These are phyloP conservation scores for Galagoides demidoff DNA, from an alignment of 2,797 vertebrate genomes.

Conservation along the genomic window DNA sequence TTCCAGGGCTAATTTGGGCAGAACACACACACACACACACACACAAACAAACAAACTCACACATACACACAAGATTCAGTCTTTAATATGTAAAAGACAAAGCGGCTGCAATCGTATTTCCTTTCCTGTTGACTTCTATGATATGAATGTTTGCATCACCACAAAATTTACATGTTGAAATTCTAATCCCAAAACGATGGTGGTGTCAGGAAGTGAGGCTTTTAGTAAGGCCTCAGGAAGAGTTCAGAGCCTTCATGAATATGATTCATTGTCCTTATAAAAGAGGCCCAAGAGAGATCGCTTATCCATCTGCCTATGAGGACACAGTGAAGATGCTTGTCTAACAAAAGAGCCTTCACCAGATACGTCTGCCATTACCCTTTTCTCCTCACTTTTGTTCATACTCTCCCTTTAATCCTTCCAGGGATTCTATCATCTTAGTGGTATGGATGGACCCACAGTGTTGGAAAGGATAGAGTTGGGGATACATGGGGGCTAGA, in stretches of 20 bases:
- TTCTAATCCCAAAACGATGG: background rate
- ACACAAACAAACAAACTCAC: background rate
- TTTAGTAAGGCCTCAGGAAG: background rate
- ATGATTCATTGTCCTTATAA: background rate
- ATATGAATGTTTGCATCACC: background rate
- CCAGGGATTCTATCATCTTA: background rate
- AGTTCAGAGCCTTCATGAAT: background rate
- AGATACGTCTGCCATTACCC: background rate
- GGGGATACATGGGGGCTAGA: fast-evolving
- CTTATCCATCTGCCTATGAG: background rate
- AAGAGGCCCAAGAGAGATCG: background rate
- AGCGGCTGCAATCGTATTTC: background rate
- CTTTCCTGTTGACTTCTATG: background rate
- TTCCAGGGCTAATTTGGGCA: background rate
- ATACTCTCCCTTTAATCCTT: background rate
- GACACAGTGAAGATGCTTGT: background rate
- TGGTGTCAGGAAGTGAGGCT: background rate
- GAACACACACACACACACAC: background rate
- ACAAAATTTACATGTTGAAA: background rate
- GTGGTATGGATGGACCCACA: background rate
- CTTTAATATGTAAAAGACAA: background rate
- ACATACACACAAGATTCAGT: background rate
- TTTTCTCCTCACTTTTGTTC: background rate
- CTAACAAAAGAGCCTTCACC: background rate
- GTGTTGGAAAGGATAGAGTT: background rate